Conservation (phyloP, 2,797 vertebrate genomes). For the Tenualosa ilisha region DNA sequence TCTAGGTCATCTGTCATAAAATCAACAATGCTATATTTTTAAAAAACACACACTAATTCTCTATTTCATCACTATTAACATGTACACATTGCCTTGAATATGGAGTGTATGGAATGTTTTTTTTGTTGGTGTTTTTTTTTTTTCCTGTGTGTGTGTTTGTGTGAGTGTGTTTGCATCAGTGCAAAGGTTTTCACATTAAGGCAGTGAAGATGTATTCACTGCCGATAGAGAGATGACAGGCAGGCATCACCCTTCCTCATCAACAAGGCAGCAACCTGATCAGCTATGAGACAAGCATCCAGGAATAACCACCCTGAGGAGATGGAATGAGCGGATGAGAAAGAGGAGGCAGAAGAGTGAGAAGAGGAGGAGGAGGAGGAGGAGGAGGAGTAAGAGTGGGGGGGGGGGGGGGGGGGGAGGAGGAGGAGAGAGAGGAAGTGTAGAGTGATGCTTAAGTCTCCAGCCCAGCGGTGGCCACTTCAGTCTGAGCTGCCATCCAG, state of each 20-base stretch:
- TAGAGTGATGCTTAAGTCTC: not conserved
- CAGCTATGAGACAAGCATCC: not conserved
- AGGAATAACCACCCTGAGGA: not conserved
- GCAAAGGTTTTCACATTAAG: not conserved
- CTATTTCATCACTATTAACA: not conserved
- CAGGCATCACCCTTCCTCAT: not conserved
- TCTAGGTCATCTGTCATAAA: not conserved
- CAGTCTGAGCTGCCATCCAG: constrained; percentile 1
- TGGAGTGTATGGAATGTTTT: no score
- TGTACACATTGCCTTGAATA: not conserved
- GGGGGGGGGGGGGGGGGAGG: not conserved
- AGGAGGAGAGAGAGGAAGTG: not conserved
- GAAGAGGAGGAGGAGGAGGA: no score
- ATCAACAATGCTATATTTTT: not conserved
- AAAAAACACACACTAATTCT: not conserved
- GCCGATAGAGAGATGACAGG: not conserved
- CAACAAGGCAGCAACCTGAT: not conserved
- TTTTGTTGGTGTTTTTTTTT: no score
- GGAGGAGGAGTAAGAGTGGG: not conserved
- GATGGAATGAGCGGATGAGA: not conserved
- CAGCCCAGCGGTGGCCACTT: not conserved
- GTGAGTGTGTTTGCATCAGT: not conserved
- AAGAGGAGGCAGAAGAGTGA: not conserved
- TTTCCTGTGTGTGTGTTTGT: not conserved
- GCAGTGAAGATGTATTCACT: no score